Evolutionary conservation across 2,797 vertebrate genomes (phyloP), one percentile per base, ranked within the genome.

Genomic region (Anguilla megastoma): DNA sequence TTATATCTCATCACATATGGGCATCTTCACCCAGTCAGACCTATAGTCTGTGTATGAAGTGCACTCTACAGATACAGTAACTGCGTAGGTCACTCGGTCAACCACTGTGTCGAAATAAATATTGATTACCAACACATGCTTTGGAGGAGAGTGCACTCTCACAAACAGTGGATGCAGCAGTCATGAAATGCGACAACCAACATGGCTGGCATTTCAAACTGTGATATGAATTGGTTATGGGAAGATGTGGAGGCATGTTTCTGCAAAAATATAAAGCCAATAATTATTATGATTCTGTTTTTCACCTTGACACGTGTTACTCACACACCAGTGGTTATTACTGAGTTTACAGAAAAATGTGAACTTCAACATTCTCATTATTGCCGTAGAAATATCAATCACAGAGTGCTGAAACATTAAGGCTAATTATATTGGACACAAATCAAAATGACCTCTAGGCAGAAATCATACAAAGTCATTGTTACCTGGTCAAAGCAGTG

Each of bases 391-490:
- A 50, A 50, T 84, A 6, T 27, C 16, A n/a, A 52, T 27, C 45
- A 50, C 6, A 52, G 16, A 85, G 27, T 36, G 52, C 52, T 60
- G 52, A 27, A 8, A 33, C 9, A 85, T 58, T 60, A 0, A 33
- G 16, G 0, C 30, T n/a, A 14, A 85, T 45, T 45, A 63, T n/a
- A 48, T 85, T 85, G 45, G 21, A 85, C 30, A 66, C 41, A 60
- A 36, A 83, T 36, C 80, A 83, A 84, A 56, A n/a, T 30, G 83
- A 84, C 83, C 83, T 56, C 27, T 27, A 21, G 52, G 24, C 83
- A 84, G 6, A n/a, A 30, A 56, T 30, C 14, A 48, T 27, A 48
- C 14, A 83, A 63, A 66, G 36, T 36, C 14, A 30, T 45, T 18
- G 45, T 18, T n/a, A 69, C 52, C 30, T 12, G 10, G 3, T 63